Conservation (phyloP, 1,140 invertebrate genomes). For the Meloidogyne exigua region DNA sequence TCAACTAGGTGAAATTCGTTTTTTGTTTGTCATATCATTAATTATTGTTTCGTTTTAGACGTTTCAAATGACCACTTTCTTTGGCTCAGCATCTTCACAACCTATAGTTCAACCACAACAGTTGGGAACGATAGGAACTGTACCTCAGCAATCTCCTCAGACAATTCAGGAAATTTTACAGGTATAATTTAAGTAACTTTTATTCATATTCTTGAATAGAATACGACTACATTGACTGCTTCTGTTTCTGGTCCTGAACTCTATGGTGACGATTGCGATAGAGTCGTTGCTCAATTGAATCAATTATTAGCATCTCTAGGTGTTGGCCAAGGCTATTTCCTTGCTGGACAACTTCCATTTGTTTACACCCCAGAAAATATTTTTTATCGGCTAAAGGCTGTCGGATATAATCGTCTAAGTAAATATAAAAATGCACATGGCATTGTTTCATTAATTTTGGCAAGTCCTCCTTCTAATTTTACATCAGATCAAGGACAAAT, state of each 20-base stretch:
- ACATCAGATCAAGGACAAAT: constrained; percentile 20
- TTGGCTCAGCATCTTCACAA: too few relatives aligned
- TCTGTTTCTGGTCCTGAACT: constrained; percentile 41
- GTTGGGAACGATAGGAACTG: too few relatives aligned
- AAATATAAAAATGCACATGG: constrained; percentile 43
- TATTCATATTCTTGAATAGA: not conserved
- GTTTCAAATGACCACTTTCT: too few relatives aligned
- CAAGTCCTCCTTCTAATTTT: constrained; percentile 19
- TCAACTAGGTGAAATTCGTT: too few relatives aligned
- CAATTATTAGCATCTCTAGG: constrained; percentile 37
- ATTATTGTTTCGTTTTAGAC: too few relatives aligned
- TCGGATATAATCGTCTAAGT: constrained; percentile 43
- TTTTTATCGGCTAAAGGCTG: constrained; percentile 40
- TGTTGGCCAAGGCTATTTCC: constrained; percentile 37
- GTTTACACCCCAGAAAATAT: constrained; percentile 31
- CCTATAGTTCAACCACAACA: too few relatives aligned
- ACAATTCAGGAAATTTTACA: not conserved
- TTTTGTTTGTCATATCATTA: too few relatives aligned
- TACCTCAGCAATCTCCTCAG: too few relatives aligned
- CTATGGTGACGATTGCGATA: constrained; percentile 38
- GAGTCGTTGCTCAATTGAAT: constrained; percentile 32
- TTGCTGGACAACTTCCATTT: constrained; percentile 9
- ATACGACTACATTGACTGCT: constrained; percentile 26
- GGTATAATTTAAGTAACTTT: not conserved
- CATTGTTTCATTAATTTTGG: constrained; percentile 37